phyloP scores from a whole-genome alignment of 2,888 invertebrate species.

The Resseliella maxima region DNA sequence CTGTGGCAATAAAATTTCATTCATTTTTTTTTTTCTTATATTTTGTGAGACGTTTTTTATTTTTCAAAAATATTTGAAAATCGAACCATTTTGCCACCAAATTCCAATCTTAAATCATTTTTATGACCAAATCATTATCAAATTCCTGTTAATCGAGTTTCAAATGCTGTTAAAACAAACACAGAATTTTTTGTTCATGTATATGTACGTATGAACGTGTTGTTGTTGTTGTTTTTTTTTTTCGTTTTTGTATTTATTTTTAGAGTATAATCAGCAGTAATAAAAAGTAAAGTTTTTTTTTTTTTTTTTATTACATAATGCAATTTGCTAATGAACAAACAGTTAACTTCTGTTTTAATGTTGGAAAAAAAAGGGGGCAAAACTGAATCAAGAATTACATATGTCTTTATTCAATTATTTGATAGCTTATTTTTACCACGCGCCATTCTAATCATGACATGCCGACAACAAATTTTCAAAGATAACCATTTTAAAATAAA shows the following conservation, averaged over 20 bases:
- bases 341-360: too few species aligned
- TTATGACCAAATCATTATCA: constrained; percentile 32
- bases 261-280: neutral
- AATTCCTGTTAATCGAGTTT: neutral
- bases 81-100: neutral
- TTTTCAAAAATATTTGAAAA: too few species aligned
- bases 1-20: constrained; percentile 25
- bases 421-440: constrained; percentile 27
- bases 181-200: neutral
- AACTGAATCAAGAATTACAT: neutral
- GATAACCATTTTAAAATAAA: neutral
- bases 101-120: neutral
- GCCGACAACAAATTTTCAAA: constrained; percentile 27
- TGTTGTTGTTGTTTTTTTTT: neutral
- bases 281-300: neutral
- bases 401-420: constrained; percentile 31
- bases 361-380: neutral
- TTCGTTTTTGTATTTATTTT: neutral
- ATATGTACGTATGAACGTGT: too few species aligned
- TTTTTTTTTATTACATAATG: neutral
- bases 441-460: constrained; percentile 17
- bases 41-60: neutral
- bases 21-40: neutral
- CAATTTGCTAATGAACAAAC: neutral
- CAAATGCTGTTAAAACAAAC: neutral